Percentiles rank a stretch among this genome's conserved stretches.
Conservation (phyloP, 2,888 invertebrate species). For the Sphecodes monilicornis region DNA sequence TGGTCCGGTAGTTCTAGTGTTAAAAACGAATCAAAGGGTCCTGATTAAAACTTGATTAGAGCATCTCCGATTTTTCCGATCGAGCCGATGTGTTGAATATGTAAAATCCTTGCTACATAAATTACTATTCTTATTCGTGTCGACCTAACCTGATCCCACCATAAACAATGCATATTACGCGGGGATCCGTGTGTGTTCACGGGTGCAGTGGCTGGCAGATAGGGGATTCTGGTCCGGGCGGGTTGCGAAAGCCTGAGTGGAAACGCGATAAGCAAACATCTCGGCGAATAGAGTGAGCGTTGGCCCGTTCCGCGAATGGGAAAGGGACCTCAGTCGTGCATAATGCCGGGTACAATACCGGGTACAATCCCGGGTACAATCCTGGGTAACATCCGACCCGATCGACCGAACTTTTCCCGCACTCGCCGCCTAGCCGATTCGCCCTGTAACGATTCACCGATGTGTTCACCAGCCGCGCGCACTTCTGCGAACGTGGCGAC, state of each 20-base stretch:
- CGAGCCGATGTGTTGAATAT: neutral
- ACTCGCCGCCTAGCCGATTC: slow-evolving; percentile 41
- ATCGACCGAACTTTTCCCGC: slow-evolving; percentile 68
- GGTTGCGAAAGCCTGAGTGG: slow-evolving; percentile 24
- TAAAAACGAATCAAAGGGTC: neutral
- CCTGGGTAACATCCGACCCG: slow-evolving; percentile 62
- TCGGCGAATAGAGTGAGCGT: slow-evolving; percentile 32
- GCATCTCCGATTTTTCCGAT: neutral
- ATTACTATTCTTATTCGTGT: neutral
- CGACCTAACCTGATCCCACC: neutral
- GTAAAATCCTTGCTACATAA: slow-evolving; percentile 17
- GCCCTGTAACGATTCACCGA: slow-evolving; percentile 62
- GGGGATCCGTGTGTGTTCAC: slow-evolving; percentile 33
- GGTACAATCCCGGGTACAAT: slow-evolving; percentile 14
- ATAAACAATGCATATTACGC: slow-evolving; percentile 66
- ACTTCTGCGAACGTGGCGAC: neutral
- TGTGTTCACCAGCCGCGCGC: neutral
- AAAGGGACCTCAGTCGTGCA: slow-evolving; percentile 12
- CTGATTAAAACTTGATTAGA: neutral
- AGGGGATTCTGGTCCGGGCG: neutral
- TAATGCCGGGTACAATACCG: slow-evolving; percentile 45
- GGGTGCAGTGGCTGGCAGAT: neutral
- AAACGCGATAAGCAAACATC: slow-evolving; percentile 42
- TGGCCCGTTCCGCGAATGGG: slow-evolving; percentile 1
- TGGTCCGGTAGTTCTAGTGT: too few species aligned